These are phyloP conservation scores for Terrapene triunguis DNA, from an alignment of 2,113 vertebrate species.

Conservation along the genomic window DNA sequence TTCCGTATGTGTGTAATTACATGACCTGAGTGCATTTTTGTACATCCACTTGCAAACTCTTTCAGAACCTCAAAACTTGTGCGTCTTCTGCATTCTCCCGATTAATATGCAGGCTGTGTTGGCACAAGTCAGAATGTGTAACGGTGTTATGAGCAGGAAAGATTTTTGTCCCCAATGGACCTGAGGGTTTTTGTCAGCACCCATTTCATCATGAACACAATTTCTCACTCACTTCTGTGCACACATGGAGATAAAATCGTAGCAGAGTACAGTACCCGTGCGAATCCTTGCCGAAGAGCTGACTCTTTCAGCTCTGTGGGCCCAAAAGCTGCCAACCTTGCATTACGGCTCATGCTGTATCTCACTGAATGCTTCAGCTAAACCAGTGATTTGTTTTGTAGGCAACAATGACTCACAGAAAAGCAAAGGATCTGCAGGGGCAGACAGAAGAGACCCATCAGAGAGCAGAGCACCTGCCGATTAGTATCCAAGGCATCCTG, in stretches of 20 bases:
- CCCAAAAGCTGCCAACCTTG: neutral
- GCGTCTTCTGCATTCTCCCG: neutral
- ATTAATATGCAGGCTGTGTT: neutral
- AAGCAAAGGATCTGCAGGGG: slow-evolving; percentile 60
- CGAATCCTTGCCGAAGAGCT: neutral
- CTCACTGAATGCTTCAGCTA: neutral
- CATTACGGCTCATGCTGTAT: neutral
- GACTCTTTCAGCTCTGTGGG: neutral
- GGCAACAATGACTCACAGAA: slow-evolving; percentile 73
- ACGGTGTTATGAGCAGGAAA: neutral
- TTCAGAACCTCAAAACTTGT: neutral
- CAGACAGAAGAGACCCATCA: slow-evolving; percentile 71
- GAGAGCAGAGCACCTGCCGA: slow-evolving; percentile 81
- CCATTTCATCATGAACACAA: neutral
- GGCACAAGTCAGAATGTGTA: neutral
- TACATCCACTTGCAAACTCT: accelerated
- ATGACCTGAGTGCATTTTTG: neutral
- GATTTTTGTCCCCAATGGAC: neutral
- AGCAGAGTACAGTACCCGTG: neutral
- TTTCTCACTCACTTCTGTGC: neutral
- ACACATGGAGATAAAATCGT: neutral
- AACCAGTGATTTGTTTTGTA: slow-evolving; percentile 47
- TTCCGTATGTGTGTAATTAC: neutral
- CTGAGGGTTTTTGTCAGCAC: neutral
- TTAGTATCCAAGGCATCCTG: slow-evolving; percentile 76